Evolutionary conservation across 2,113 vertebrate species (phyloP).

Genomic region (Cyphomyrus plagiostoma): DNA sequence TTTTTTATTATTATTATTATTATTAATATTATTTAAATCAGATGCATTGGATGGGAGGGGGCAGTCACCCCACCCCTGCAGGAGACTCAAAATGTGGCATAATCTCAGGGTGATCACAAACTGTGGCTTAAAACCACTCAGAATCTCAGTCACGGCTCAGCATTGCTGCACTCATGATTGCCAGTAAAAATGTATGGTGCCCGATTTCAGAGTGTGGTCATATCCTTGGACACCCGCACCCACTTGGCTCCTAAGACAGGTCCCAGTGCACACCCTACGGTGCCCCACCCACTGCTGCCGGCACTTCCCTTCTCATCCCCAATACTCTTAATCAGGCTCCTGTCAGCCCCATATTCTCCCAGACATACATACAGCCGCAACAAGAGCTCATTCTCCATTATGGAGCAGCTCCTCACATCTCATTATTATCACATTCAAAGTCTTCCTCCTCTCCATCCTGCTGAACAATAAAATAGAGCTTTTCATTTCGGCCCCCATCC

Average conservation of each 20-base stretch:
- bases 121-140: neutral
- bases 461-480: slow-evolving; percentile 2
- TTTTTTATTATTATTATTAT: neutral
- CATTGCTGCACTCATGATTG: neutral
- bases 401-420: neutral
- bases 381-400: neutral
- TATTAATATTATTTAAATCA: neutral
- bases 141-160: neutral
- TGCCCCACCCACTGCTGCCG: neutral
- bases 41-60: neutral
- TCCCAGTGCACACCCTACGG: neutral
- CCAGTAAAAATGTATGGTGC: neutral
- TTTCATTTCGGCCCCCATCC: slow-evolving; percentile 4
- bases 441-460: neutral
- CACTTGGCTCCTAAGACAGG: neutral
- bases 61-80: neutral
- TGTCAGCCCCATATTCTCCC: neutral
- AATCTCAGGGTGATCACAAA: neutral
- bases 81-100: neutral
- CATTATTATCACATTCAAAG: slow-evolving; percentile 18
- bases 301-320: neutral
- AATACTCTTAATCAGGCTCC: neutral
- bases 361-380: neutral
- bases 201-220: neutral
- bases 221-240: neutral